phyloP scores from a whole-genome alignment of 2,797 vertebrate genomes.

The Mormyrops attenuatus region DNA sequence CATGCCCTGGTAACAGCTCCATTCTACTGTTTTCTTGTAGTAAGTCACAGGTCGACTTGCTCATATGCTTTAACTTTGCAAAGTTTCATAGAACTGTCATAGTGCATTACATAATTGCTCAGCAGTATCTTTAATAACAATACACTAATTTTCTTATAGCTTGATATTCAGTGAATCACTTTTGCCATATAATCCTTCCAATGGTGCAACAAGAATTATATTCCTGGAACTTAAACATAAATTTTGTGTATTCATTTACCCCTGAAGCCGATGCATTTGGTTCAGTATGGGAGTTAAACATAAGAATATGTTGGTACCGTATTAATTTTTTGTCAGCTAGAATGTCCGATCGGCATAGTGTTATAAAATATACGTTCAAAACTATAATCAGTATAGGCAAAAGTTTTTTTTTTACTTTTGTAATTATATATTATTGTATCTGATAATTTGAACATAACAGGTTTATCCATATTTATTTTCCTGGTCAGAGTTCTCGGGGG shows the following conservation, averaged over 20 bases:
- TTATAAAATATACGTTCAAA: not conserved
- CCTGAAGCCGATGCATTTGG: not conserved
- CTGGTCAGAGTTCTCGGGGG: not conserved
- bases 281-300: not conserved
- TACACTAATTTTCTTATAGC: not conserved
- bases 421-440: not conserved
- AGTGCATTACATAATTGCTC: not conserved
- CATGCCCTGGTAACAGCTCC: not conserved
- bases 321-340: not conserved
- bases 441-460: not conserved
- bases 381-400: not conserved
- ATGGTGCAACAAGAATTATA: not conserved
- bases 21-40: not conserved
- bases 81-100: not conserved
- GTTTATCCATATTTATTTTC: not conserved
- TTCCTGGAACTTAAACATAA: not conserved
- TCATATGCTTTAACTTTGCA: not conserved
- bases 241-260: not conserved
- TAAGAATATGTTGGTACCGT: not conserved
- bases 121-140: not conserved
- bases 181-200: not conserved
- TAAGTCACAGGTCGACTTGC: not conserved
- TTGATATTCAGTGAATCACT: not conserved
- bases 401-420: not conserved
- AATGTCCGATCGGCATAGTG: not conserved